Base-by-base conservation (phyloP, 2,888 invertebrate genomes). In the Orthonevra nobilis region DNA sequence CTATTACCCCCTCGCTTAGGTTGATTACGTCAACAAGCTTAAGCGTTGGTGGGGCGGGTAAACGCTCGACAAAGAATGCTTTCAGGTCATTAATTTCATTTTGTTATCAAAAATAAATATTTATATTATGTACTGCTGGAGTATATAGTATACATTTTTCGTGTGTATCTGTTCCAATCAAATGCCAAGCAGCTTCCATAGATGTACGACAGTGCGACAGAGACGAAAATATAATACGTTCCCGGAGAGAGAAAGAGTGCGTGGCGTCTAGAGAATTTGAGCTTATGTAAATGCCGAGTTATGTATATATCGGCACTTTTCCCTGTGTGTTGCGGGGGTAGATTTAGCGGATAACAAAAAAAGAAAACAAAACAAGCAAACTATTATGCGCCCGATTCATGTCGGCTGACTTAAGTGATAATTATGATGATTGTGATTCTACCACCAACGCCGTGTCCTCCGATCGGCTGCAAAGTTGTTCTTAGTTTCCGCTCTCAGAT, bases 51-150 rank as follows among this genome's bases (percentile, higher is more conserved):
- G n/a, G n/a, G n/a, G n/a, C n/a, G 30, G 26, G 30, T 40, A 9
- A 50, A 63, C 23, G 10, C 30, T 38, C 30, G 2, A 48, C 20
- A 3, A 44, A 52, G 28, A 70, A 44, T 46, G 36, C 61, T 61
- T 70, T 61, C 61, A 61, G 61, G 52, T 70, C 70, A 61, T 70
- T 70, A 70, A 70, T 70, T 54, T 46, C 28, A 46, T 10, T 69
- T 70, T 70, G 52, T 61, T 61, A 61, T 61, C 61, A 42, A 32
- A 40, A 52, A 19, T 70, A n/a, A n/a, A n/a, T n/a, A n/a, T n/a
- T n/a, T n/a, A 70, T 3, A 61, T 70, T 34, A 54, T 61, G 6
- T 70, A 46, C 52, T n/a, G 20, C 15, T 7, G 7, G 10, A 26
- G 42, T 52, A 70, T 23, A 60, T 52, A 48, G 15, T 26, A 10